phyloP scores from a whole-genome alignment of 2,888 invertebrate species.

The Pseudococcus viburni region DNA sequence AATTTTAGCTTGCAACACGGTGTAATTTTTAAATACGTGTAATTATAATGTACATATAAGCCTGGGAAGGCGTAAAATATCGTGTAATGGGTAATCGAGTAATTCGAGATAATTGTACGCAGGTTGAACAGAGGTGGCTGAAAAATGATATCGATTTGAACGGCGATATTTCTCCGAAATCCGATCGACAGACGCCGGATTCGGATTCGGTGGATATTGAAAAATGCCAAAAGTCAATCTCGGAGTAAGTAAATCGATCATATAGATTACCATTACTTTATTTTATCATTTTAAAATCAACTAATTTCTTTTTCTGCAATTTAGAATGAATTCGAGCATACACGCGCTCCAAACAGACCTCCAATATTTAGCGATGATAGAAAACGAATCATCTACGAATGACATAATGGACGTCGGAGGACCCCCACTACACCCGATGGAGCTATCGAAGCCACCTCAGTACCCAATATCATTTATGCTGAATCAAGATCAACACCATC shows the following conservation, averaged over 20 bases:
- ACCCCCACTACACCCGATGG: conserved; percentile 71
- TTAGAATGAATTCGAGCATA: conserved; percentile 93
- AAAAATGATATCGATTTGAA: conserved; percentile 71
- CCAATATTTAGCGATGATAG: conserved; percentile 87
- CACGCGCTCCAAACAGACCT: conserved; percentile 96
- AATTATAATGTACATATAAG: conserved; percentile 11
- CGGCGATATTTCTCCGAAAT: conserved; percentile 72
- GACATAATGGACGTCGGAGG: neutral
- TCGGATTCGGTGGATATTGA: conserved; percentile 87
- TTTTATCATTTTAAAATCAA: neutral
- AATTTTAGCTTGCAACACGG: neutral
- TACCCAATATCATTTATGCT: conserved; percentile 45
- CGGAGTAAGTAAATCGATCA: conserved; percentile 77
- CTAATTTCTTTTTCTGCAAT: conserved; percentile 69
- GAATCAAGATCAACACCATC: conserved; percentile 53
- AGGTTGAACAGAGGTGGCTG: conserved; percentile 78
- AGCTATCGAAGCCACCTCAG: conserved; percentile 73
- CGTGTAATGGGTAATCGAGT: conserved; percentile 18
- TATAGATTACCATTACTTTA: neutral
- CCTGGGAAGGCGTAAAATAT: neutral
- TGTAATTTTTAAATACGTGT: neutral
- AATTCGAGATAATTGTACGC: conserved; percentile 71
- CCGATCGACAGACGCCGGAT: conserved; percentile 81
- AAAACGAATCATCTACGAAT: conserved; percentile 70
- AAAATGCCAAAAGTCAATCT: conserved; percentile 82